These are phyloP conservation scores for Brienomyrus brachyistius DNA, from an alignment of 2,113 vertebrate species.

Conservation along the genomic window DNA sequence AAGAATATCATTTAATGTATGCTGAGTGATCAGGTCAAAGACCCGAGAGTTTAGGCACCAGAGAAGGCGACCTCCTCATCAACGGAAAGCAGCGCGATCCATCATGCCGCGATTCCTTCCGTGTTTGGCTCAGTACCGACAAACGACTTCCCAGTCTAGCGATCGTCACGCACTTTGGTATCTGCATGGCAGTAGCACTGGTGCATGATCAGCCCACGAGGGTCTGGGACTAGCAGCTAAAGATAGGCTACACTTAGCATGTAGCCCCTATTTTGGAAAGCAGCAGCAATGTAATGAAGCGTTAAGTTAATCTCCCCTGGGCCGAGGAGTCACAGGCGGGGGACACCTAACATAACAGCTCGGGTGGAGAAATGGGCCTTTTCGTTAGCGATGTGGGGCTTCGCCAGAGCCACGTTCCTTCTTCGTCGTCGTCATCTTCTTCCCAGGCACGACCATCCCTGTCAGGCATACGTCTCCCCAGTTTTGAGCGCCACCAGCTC, in stretches of 20 bases:
- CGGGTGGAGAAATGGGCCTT: conserved; percentile 10
- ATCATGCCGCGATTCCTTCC: conserved; percentile 17
- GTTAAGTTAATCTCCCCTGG: conserved; percentile 19
- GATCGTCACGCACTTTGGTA: conserved; percentile 52
- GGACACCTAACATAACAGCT: conserved; percentile 21
- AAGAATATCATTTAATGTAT: conserved; percentile 26
- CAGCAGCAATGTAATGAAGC: conserved; percentile 45
- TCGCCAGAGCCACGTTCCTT: not conserved
- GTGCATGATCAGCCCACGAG: conserved; percentile 7
- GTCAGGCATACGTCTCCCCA: conserved; percentile 72
- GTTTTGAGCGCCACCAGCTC: conserved; percentile 75
- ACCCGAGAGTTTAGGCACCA: conserved; percentile 51
- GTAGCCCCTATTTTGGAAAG: conserved; percentile 36
- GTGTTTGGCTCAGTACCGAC: conserved; percentile 39
- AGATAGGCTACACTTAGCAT: conserved; percentile 37
- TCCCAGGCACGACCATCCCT: conserved; percentile 2
- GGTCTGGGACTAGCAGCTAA: conserved; percentile 51
- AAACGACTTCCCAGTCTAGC: conserved; percentile 39
- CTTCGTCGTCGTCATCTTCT: not conserved
- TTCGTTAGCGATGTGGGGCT: not conserved
- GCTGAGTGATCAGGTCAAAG: conserved; percentile 48
- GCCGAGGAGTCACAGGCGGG: not conserved
- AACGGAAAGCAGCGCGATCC: conserved; percentile 22
- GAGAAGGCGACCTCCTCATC: conserved; percentile 41
- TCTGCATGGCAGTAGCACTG: conserved; percentile 35